A percentile compares a stretch with the other conserved stretches of the same genome.
Conservation (phyloP, 2,113 vertebrate genomes). For the Rhinogobius similis region DNA sequence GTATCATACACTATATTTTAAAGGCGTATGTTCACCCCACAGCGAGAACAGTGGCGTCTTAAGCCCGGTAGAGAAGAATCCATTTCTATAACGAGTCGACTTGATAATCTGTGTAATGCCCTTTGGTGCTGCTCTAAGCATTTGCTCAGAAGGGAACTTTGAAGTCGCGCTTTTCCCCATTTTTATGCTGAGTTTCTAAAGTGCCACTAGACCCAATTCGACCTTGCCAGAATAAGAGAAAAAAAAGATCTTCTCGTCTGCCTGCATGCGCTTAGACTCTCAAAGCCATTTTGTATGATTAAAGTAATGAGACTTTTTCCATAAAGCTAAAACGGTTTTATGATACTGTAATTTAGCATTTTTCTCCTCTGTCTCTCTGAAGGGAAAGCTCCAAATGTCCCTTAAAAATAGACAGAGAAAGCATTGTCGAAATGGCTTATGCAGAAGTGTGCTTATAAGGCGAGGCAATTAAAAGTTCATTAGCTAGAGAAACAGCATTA, state of each 20-base stretch:
- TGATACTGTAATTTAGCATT: slow-evolving; percentile 62
- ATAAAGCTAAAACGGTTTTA: slow-evolving; percentile 69
- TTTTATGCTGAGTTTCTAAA: slow-evolving; percentile 61
- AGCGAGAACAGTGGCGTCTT: slow-evolving; percentile 18
- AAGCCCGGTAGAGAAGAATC: slow-evolving; percentile 50
- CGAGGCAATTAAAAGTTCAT: slow-evolving; percentile 59
- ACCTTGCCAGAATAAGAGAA: slow-evolving; percentile 48
- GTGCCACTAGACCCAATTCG: slow-evolving; percentile 50
- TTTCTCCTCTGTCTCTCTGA: slow-evolving; percentile 50
- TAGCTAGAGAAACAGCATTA: slow-evolving; percentile 56
- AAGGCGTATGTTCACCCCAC: not conserved
- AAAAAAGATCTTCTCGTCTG: slow-evolving; percentile 32
- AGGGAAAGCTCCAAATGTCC: slow-evolving; percentile 48
- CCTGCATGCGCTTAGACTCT: slow-evolving; percentile 42
- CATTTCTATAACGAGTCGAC: slow-evolving; percentile 60
- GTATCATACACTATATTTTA: slow-evolving; percentile 20
- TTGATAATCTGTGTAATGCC: slow-evolving; percentile 70
- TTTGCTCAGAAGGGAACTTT: slow-evolving; percentile 67
- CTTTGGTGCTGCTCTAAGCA: slow-evolving; percentile 72
- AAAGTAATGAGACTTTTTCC: slow-evolving; percentile 60
- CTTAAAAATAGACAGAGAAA: slow-evolving; percentile 51
- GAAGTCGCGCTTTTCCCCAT: slow-evolving; percentile 52
- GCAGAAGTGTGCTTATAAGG: slow-evolving; percentile 51
- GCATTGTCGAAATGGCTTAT: slow-evolving; percentile 47
- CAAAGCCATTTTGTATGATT: slow-evolving; percentile 64